These are phyloP conservation scores for Odocoileus hemionus DNA, from an alignment of 2,113 vertebrate species.

Conservation along the genomic window DNA sequence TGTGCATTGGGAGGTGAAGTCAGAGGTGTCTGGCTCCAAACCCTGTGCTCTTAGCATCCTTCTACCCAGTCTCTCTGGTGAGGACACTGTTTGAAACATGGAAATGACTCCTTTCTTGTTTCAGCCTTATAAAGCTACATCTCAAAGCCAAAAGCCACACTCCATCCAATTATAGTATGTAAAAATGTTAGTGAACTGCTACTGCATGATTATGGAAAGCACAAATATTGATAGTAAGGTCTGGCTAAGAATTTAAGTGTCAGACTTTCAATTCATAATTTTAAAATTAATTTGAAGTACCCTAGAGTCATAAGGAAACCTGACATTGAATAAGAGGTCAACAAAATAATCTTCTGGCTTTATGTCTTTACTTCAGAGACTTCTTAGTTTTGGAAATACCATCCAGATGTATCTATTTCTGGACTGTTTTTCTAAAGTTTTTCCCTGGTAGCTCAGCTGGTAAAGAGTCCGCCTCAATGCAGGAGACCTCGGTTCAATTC, in stretches of 20 bases:
- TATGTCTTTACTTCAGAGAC: constrained; percentile 11
- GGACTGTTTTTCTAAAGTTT: background rate
- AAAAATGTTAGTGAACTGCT: background rate
- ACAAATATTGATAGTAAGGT: background rate
- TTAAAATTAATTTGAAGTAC: constrained; percentile 26
- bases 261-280: constrained; percentile 7
- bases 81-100: background rate
- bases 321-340: background rate
- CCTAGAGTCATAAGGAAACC: background rate
- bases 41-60: background rate
- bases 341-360: background rate
- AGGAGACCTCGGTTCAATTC: background rate
- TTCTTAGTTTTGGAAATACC: background rate
- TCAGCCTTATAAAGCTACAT: background rate
- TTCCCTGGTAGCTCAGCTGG: background rate
- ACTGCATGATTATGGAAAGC: background rate
- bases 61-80: background rate
- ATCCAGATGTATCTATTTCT: background rate
- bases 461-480: background rate
- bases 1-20: background rate
- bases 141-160: constrained; percentile 5
- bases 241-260: background rate
- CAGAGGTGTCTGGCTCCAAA: background rate
- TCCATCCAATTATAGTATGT: background rate
- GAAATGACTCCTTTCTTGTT: background rate